Evolutionary conservation across 2,113 vertebrate genomes (phyloP), one percentile per base, ranked within the genome.

Genomic region (Alces alces): DNA sequence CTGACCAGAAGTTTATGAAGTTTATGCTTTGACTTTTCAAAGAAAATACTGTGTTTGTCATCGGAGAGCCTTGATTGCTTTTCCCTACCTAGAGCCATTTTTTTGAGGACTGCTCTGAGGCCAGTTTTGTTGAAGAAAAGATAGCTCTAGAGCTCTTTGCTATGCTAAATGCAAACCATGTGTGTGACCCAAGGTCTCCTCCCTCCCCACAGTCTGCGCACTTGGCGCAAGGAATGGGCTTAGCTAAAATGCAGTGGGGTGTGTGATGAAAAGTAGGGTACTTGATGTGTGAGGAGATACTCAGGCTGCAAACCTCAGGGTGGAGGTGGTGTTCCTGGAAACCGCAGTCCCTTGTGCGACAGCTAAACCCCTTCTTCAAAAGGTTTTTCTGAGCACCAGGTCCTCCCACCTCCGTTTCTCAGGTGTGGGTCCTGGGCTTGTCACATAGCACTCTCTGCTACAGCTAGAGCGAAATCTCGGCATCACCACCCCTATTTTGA

Each of bases 131-230:
- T 70, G 55, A 83, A 87, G 64, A 88, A 73, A 88, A 83, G 50
- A 52, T 73, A 45, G 57, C 78, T 86, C 61, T 9, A 50, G 64
- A 80, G 90, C 87, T 60, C 64, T 96, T 39, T 66, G 73, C 58
- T 9, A 89, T 45, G 84, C 33, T 88, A 95, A 98, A 97, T 97
- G 97, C 96, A 96, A 98, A 97, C 98, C 98, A 97, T 97, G 95
- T 98, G 98, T 97, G 97, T 93, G 96, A 93, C 97, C 97, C 2
- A 5, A 78, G 66, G 83, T 36, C 60, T 55, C 93, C 93, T 94
- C 21, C 50, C 86, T 45, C 78, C 64, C 55, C 66, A 54, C 23
- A 91, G 96, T 86, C 17, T 95, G 70, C 36, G 23, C 93, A 33
- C 54, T 97, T 97, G 94, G 98, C 93, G 45, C 19, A 12, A 36